Percentiles rank a stretch among this genome's conserved stretches.
phyloP scores from a whole-genome alignment of 2,797 vertebrate genomes.

The Pagetopsis macropterus region DNA sequence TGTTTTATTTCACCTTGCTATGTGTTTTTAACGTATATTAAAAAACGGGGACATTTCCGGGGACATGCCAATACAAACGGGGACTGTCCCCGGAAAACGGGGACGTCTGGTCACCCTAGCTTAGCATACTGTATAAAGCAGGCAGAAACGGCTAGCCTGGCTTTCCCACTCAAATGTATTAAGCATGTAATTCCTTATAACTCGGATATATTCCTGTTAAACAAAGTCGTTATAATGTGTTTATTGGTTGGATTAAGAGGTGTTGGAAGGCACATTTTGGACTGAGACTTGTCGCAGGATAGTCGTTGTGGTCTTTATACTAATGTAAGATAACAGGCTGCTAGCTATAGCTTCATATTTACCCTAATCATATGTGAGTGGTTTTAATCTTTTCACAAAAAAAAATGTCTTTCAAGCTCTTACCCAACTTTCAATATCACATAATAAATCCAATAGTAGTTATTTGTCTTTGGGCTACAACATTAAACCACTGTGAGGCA shows the following conservation, averaged over 20 bases:
- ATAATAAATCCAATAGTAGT: slow-evolving; percentile 16
- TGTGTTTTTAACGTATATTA: no score
- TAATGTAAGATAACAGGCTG: background rate
- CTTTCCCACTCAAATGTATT: background rate
- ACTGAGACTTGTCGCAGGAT: background rate
- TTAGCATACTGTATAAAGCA: background rate
- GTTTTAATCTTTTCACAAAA: background rate
- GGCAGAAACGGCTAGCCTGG: background rate
- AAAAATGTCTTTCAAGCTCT: slow-evolving; percentile 2
- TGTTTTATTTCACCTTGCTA: no score
- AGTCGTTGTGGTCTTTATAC: background rate
- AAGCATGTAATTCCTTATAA: no score
- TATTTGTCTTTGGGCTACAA: background rate
- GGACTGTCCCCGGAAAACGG: no score
- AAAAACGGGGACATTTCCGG: no score
- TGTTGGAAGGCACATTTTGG: background rate
- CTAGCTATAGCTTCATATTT: background rate
- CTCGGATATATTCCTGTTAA: background rate
- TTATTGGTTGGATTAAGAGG: background rate
- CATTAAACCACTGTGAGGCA: slow-evolving; percentile 10
- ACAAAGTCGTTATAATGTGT: background rate
- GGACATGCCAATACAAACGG: no score
- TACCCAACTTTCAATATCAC: background rate
- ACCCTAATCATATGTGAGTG: background rate
- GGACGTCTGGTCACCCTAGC: no score